Base-by-base conservation (phyloP, 1,140 invertebrate genomes). In the Cotesia chilonis region DNA sequence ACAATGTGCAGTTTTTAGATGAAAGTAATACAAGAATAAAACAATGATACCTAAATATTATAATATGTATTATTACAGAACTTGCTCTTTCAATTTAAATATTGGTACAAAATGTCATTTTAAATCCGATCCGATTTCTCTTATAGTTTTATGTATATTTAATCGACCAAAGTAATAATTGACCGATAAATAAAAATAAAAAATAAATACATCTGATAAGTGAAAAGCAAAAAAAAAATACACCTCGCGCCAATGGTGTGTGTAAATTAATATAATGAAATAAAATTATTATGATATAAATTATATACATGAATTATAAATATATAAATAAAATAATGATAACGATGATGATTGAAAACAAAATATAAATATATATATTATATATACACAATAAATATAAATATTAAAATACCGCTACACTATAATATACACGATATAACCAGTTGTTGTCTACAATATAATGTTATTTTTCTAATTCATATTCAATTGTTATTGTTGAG, bases 401-500 rank as follows among this genome's bases (percentile, higher is more conserved):
- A 63, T 79, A 81, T 78, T 81, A 72, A 71, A 47, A 47, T 65
- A 71, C 64, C 67, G 71, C 55, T 68, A 60, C 69, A 74, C 72
- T 67, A 68, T 54, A 77, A 81, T 83, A 83, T 81, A 84, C 81
- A 84, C 79, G 10, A 47, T 84, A 81, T 85, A 87, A 87, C 78
- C 84, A 70, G 83, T 85, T 85, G 85, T 87, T 86, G 84, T 87
- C 84, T 86, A 87, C 83, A 77, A 86, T 85, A 86, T 83, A 84
- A 85, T 81, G 84, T 86, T 87, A 86, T 87, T 87, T 87, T 86
- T 86, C 84, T 87, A 87, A 87, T 86, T 86, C 82, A 85, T 84
- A 84, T 86, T 86, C 82, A 81, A 87, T 84, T 87, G 85, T 87
- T 87, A 87, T 86, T 85, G 85, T 86, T 87, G 81, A 85, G 83